phyloP scores from a whole-genome alignment of 2,888 invertebrate species.

The Chalcis sispes region DNA sequence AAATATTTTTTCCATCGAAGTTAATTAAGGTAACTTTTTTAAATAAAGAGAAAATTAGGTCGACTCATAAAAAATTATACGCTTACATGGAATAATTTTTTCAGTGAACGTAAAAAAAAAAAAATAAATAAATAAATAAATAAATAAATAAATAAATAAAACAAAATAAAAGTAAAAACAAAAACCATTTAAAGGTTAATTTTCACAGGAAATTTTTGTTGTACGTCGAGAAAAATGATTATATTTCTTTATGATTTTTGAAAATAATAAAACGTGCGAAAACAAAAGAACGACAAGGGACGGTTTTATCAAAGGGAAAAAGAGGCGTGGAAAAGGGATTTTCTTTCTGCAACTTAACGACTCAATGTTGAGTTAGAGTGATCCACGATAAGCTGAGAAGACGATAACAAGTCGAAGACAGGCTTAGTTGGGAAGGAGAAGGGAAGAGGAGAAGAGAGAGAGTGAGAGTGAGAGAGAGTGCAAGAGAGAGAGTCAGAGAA shows the following conservation, averaged over 20 bases:
- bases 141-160: too few relatives aligned
- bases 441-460: background rate
- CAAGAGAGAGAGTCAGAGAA: background rate
- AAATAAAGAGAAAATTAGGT: too few relatives aligned
- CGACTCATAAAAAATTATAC: background rate
- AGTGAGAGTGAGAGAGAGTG: slow-evolving; percentile 1
- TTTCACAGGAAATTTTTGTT: too few relatives aligned
- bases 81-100: too few relatives aligned
- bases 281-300: background rate
- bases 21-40: too few relatives aligned
- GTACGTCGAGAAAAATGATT: background rate
- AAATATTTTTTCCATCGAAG: too few relatives aligned
- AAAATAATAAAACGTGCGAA: background rate
- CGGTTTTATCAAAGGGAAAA: slow-evolving; percentile 15
- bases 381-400: slow-evolving; percentile 39
- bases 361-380: slow-evolving; percentile 34
- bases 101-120: too few relatives aligned
- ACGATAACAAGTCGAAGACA: slow-evolving; percentile 39
- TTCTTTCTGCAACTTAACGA: slow-evolving; percentile 32
- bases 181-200: too few relatives aligned
- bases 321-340: slow-evolving; percentile 13
- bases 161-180: too few relatives aligned
- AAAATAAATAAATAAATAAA: too few relatives aligned
- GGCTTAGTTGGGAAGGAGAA: slow-evolving; percentile 18
- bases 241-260: background rate